Base-by-base conservation (phyloP, 2,888 invertebrate genomes). In the Matsumyia berberina region DNA sequence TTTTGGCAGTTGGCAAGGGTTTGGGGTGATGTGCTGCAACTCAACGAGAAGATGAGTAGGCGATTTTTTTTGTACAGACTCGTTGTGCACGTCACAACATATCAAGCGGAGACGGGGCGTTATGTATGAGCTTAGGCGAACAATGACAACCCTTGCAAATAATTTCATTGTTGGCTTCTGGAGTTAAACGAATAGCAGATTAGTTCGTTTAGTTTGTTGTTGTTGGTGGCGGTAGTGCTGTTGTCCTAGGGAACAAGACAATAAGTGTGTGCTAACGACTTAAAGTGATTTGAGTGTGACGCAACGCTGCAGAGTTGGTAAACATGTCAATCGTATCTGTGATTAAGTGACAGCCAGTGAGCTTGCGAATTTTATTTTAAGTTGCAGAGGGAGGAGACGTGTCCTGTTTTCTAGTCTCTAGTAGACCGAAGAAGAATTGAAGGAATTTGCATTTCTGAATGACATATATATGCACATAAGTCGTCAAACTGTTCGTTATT, bases 131-230 rank as follows among this genome's bases (percentile, higher is more conserved):
- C 85, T 80, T 70, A 80, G 1, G 33, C 12, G 39, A 85, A 85
- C 80, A 85, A 82, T 73, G 80, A 42, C 58, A 85, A 85, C 85
- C 85, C 85, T 85, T 85, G 85, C 85, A 85, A 80, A 80, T 85
- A 80, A 85, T 85, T 80, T 57, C 33, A 66, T 85, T 85, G 80
- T 85, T 74, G 79, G 57, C 67, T 73, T 57, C 64, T 62, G 74
- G 53, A 85, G 85, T 85, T 85, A 85, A 85, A 85, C 85, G 85
- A 85, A 80, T 80, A 80, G 85, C 85, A 67, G 85, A 85, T 80
- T 85, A 85, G 80, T 85, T 74, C 60, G 62, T 51, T 73, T 60
- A 42, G 67, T 15, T 72, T 78, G 46, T 67, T 83, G 66, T 73
- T 85, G 42, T 37, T 53, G 31, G 24, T 49, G 17, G 9, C n/a